phyloP scores from a whole-genome alignment of 2,888 invertebrate species.

The Criorhina ranunculi region DNA sequence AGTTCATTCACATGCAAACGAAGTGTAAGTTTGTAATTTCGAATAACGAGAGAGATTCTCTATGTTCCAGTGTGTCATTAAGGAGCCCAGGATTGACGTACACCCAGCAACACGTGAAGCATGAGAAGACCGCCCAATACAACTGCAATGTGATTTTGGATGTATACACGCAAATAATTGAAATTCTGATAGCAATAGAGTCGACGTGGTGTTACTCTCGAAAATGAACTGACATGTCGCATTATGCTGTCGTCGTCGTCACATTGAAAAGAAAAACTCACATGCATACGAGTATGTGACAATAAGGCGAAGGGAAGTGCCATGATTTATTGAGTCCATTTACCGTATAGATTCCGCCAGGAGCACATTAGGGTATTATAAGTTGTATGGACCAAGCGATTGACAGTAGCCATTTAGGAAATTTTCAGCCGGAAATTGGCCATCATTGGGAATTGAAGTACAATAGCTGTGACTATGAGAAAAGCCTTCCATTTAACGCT shows the following conservation, averaged over 20 bases:
- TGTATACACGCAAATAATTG: not conserved
- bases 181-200: constrained; percentile 2
- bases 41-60: constrained; percentile 23
- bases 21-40: constrained; percentile 41
- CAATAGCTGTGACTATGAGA: constrained; percentile 37
- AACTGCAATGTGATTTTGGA: not conserved
- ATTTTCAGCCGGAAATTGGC: constrained; percentile 35
- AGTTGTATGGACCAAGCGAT: not conserved
- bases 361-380: too few species aligned
- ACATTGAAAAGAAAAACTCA: constrained; percentile 15
- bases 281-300: constrained; percentile 2
- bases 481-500: constrained; percentile 7
- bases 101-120: constrained; percentile 22
- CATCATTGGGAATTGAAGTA: constrained; percentile 29
- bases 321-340: constrained; percentile 44
- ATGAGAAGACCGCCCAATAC: not conserved
- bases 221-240: constrained; percentile 29
- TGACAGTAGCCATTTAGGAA: too few species aligned
- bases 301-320: constrained; percentile 20
- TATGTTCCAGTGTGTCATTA: constrained; percentile 27
- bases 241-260: constrained; percentile 25
- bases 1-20: constrained; percentile 31
- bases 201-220: not conserved
- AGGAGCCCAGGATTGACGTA: not conserved
- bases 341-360: not conserved